Percentiles rank a stretch among this genome's conserved stretches.
These are phyloP conservation scores for Aspidoscelis tigris DNA, from an alignment of 2,113 vertebrate genomes.

Conservation along the genomic window DNA sequence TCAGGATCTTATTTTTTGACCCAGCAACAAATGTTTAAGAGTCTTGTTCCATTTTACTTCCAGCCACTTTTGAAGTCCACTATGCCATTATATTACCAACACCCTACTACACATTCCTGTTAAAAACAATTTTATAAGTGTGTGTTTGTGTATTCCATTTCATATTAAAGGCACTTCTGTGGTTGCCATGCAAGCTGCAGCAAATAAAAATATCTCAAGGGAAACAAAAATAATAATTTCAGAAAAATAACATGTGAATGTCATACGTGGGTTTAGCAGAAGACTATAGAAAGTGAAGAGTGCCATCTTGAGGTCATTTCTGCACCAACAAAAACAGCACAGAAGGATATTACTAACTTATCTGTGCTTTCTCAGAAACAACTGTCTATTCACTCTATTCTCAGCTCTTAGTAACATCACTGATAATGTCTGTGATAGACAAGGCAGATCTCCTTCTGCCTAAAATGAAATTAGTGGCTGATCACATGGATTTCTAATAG, in stretches of 20 bases:
- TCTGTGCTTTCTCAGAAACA: neutral
- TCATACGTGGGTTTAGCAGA: slow-evolving; percentile 24
- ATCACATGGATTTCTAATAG: neutral
- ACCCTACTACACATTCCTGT: slow-evolving; percentile 25
- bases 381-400: neutral
- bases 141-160: slow-evolving; percentile 48
- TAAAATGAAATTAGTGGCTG: neutral
- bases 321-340: neutral
- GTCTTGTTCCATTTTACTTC: neutral
- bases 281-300: slow-evolving; percentile 65
- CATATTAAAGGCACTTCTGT: slow-evolving; percentile 60
- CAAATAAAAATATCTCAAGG: slow-evolving; percentile 61
- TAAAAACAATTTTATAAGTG: slow-evolving; percentile 21
- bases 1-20: neutral
- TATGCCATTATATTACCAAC: slow-evolving; percentile 25
- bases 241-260: slow-evolving; percentile 30
- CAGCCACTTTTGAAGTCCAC: neutral
- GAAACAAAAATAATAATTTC: slow-evolving; percentile 45
- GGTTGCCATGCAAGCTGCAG: slow-evolving; percentile 61
- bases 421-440: neutral
- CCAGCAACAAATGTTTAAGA: neutral
- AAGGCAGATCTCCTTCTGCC: neutral
- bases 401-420: neutral
- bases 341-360: accelerated
- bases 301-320: slow-evolving; percentile 71